These are phyloP conservation scores for Larimichthys polyactis DNA, from an alignment of 2,113 vertebrate genomes.

Conservation along the genomic window DNA sequence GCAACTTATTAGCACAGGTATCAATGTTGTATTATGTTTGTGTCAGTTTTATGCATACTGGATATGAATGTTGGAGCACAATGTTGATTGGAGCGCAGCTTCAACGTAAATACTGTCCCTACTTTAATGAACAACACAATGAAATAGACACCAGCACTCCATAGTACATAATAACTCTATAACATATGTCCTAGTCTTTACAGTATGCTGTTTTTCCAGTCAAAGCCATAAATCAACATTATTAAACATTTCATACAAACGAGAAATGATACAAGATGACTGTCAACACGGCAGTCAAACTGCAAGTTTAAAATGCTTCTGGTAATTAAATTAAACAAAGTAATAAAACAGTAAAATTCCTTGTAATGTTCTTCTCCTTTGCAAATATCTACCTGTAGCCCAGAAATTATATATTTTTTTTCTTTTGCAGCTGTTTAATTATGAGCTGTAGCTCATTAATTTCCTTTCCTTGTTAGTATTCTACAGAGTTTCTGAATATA, in stretches of 20 bases:
- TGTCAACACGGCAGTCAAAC: too few relatives aligned
- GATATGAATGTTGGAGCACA: too few relatives aligned
- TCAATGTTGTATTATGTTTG: too few relatives aligned
- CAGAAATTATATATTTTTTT: neutral
- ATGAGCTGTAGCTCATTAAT: neutral
- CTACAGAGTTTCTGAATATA: too few relatives aligned
- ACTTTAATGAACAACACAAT: neutral
- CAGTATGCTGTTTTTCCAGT: neutral
- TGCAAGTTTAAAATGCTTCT: neutral
- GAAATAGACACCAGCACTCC: neutral
- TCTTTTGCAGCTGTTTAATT: too few relatives aligned
- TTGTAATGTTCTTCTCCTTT: neutral
- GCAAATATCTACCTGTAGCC: neutral
- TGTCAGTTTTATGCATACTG: too few relatives aligned
- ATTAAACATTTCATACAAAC: neutral
- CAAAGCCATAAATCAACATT: neutral
- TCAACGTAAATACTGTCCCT: neutral
- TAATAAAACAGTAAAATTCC: neutral
- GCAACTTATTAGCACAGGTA: too few relatives aligned
- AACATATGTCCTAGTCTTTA: neutral
- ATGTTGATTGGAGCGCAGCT: too few relatives aligned
- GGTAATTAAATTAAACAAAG: neutral
- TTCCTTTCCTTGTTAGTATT: too few relatives aligned
- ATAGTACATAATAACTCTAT: neutral
- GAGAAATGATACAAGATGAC: neutral